phyloP scores from a whole-genome alignment of 1,140 invertebrate species.

The Cardiocondyla obscurior region DNA sequence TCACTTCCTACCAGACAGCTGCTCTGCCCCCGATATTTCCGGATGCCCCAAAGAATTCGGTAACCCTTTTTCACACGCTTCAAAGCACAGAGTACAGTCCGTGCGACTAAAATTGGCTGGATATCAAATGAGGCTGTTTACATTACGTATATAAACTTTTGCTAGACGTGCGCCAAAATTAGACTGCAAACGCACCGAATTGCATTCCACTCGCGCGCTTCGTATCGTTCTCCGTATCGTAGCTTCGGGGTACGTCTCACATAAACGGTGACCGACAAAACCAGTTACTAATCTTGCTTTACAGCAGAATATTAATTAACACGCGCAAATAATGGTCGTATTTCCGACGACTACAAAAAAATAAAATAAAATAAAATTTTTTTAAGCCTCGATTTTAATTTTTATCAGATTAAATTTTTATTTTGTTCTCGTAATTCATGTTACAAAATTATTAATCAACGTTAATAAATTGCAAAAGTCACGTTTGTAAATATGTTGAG shows the following conservation, averaged over 20 bases:
- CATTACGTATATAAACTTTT: background rate
- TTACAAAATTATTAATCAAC: too few species aligned
- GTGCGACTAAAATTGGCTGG: background rate
- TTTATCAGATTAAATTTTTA: too few species aligned
- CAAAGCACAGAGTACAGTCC: constrained; percentile 23
- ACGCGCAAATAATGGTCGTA: constrained; percentile 7
- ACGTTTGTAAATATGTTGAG: background rate
- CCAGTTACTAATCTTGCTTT: constrained; percentile 60
- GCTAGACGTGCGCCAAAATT: constrained; percentile 41
- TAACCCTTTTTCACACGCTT: constrained; percentile 50
- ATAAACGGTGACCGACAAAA: constrained; percentile 59
- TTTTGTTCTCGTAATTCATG: too few species aligned
- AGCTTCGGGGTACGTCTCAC: constrained; percentile 41
- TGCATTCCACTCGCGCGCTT: constrained; percentile 61
- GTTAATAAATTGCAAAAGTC: too few species aligned
- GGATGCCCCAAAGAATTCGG: constrained; percentile 14
- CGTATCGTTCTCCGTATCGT: constrained; percentile 57
- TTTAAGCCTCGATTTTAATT: background rate
- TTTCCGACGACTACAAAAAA: constrained; percentile 9
- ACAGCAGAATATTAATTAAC: constrained; percentile 29
- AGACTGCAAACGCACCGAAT: constrained; percentile 58
- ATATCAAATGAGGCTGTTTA: background rate
- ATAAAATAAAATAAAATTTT: background rate
- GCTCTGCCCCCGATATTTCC: constrained; percentile 24
- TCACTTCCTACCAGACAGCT: constrained; percentile 72